These are phyloP conservation scores for Ectemnius lituratus DNA, from an alignment of 2,888 invertebrate species.

Conservation along the genomic window DNA sequence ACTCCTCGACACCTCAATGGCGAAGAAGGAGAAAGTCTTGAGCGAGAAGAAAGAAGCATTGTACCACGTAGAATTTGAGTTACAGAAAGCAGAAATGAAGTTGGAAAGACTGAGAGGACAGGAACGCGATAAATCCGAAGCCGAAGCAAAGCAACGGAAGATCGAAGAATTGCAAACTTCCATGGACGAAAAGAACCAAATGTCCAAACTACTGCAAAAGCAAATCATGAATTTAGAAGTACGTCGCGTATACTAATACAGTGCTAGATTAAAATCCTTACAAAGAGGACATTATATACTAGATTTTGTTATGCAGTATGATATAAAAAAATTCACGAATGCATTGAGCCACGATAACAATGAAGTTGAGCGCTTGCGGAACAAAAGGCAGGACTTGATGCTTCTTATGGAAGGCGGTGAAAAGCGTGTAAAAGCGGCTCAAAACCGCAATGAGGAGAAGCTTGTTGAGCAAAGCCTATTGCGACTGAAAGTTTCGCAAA, in stretches of 20 bases:
- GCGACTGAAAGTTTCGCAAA: slow-evolving; percentile 83
- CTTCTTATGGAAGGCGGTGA: slow-evolving; percentile 81
- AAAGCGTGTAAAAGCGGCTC: slow-evolving; percentile 79
- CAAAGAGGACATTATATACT: neutral
- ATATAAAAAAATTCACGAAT: slow-evolving; percentile 80
- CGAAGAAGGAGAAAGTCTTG: slow-evolving; percentile 61
- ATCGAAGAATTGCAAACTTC: slow-evolving; percentile 78
- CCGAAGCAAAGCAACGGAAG: slow-evolving; percentile 76
- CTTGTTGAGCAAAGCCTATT: slow-evolving; percentile 84
- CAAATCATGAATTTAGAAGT: slow-evolving; percentile 81
- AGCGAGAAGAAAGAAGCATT: slow-evolving; percentile 63
- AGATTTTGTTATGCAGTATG: slow-evolving; percentile 69
- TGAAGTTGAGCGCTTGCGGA: slow-evolving; percentile 76
- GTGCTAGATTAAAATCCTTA: neutral
- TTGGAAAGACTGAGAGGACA: slow-evolving; percentile 64
- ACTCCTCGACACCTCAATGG: slow-evolving; percentile 48
- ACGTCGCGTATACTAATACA: slow-evolving; percentile 13
- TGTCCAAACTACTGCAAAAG: slow-evolving; percentile 77
- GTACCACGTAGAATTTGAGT: slow-evolving; percentile 66
- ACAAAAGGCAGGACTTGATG: slow-evolving; percentile 80
- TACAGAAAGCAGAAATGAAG: slow-evolving; percentile 68
- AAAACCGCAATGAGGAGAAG: slow-evolving; percentile 79
- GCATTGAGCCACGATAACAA: slow-evolving; percentile 78
- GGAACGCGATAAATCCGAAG: slow-evolving; percentile 70
- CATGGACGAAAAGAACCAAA: slow-evolving; percentile 76